Base-by-base conservation (phyloP, 2,797 vertebrate genomes). In the Cirrhinus mrigala region DNA sequence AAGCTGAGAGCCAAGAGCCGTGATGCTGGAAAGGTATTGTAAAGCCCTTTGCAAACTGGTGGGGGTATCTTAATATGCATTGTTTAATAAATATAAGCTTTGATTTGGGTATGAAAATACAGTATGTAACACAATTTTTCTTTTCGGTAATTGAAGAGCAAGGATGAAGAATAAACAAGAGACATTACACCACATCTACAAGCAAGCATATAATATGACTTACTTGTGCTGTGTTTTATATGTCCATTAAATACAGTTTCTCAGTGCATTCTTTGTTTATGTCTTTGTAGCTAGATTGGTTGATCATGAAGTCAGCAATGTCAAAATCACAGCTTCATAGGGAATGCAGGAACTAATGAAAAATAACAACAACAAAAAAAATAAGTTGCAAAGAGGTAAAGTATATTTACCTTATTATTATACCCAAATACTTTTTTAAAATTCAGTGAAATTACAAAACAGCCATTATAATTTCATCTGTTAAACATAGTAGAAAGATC, bases 1-100 rank as follows among this genome's bases (percentile, higher is more conserved):
- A 98, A 44, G 40, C 94, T 98, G 85, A 95, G 97, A 80, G 95
- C 88, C 1, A 99, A 97, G 87, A 98, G 95, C 87, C 94, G 97
- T 0, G 97, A 99, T 5, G 85, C 96, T 64, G 96, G 95, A 74
- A 97, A 96, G 89, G 94, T 95, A 88, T n/a, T 29, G 29, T 29
- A 29, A 29, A 29, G 29, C 29, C 96, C 40, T 44, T 44, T 44
- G 6, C 14, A 78, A 11, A 46, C 6, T 7, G 37, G 37, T 40
- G 40, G 40, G 7, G 40, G 6, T 44, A 44, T 44, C 40, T 44
- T 44, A 44, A 44, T 44, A 44, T 44, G 7, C 6, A 44, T 44
- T 29, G 29, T 29, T 29, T 29, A 29, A 44, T 44, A 44, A 6
- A 44, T 44, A 44, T 44, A 44, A 44, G 29, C 29, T 29, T 29